Conservation (phyloP, 2,797 vertebrate genomes). For the Cossypha caffra region DNA sequence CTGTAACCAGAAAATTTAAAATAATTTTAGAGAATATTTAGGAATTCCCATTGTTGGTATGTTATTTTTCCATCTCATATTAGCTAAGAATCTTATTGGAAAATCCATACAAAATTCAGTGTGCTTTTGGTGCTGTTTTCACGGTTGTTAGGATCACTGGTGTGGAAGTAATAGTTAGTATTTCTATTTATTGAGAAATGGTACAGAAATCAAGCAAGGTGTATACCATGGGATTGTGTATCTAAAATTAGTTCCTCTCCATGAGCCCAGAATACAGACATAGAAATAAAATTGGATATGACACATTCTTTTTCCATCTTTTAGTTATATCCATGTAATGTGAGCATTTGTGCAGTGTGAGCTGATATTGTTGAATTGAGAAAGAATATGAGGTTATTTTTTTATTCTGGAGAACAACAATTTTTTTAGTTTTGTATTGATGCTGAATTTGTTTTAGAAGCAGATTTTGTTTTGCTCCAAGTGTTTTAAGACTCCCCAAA, state of each 20-base stretch:
- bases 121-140: background rate
- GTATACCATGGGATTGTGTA: background rate
- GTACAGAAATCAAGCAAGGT: background rate
- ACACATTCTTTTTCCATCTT: background rate
- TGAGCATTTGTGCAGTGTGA: background rate
- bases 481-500: background rate
- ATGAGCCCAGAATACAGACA: background rate
- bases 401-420: background rate
- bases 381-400: background rate
- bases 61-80: background rate
- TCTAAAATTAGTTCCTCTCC: background rate
- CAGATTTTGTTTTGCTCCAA: background rate
- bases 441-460: background rate
- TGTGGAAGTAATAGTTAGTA: background rate
- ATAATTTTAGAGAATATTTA: background rate
- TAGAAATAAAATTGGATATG: background rate
- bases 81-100: background rate
- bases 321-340: background rate
- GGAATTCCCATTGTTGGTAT: background rate
- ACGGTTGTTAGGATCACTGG: background rate
- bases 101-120: background rate
- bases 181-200: background rate
- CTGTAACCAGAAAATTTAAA: background rate
- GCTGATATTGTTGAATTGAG: background rate
- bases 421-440: background rate